Evolutionary conservation across 92 coral and sea anemone genomes (phyloP).

Genomic region (Parazoanthus atlanticus): DNA sequence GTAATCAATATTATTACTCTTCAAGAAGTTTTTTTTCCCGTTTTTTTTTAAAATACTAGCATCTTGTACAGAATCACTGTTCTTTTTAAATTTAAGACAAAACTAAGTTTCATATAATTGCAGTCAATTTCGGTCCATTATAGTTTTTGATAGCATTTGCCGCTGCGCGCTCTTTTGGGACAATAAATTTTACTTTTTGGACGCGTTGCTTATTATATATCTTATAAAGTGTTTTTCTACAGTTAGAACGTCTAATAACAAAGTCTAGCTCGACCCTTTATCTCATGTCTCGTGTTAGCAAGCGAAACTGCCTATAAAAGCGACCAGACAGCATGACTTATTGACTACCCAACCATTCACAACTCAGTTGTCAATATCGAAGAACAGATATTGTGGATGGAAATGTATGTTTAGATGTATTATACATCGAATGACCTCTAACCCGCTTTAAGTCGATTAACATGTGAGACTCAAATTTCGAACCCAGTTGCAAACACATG

Average conservation of each 20-base stretch:
- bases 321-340: background rate
- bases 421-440: constrained; percentile 30
- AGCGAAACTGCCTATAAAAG: background rate
- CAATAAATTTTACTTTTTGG: no score
- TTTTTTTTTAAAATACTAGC: no score
- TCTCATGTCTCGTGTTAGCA: background rate
- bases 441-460: constrained; percentile 29
- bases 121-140: no score
- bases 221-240: background rate
- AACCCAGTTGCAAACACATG: constrained; percentile 8
- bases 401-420: constrained; percentile 8
- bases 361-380: background rate
- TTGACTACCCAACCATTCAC: background rate
- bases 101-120: no score
- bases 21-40: background rate
- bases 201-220: no score
- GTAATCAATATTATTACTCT: background rate
- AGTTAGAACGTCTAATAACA: background rate
- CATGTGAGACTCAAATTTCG: constrained; percentile 17
- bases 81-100: no score
- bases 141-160: no score
- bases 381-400: background rate
- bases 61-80: no score
- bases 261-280: no score
- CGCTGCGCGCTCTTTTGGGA: no score